phyloP scores from a whole-genome alignment of 2,888 invertebrate genomes.

The Calameuta pallipes region DNA sequence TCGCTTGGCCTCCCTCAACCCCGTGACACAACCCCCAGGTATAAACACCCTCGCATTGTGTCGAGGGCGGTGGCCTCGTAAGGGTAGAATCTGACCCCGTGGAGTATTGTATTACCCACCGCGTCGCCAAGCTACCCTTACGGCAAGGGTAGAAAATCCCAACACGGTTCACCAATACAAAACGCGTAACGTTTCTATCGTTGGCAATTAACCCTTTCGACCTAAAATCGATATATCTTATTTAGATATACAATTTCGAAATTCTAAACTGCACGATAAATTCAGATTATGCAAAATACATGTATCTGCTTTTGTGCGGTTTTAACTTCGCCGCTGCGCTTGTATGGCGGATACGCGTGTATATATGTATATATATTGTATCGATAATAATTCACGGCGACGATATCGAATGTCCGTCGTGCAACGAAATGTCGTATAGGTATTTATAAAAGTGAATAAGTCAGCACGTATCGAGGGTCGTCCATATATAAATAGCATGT shows the following conservation, averaged over 20 bases:
- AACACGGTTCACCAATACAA: not conserved
- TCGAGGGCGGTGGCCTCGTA: slow-evolving; percentile 46
- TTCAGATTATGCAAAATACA: not conserved
- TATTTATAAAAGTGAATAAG: not conserved
- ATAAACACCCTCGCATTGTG: slow-evolving; percentile 19
- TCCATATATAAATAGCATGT: not conserved
- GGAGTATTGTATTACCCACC: slow-evolving; percentile 55
- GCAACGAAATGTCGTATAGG: not conserved
- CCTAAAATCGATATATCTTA: not conserved
- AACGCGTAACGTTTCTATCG: not conserved
- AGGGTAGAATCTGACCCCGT: slow-evolving; percentile 59
- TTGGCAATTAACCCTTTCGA: not conserved
- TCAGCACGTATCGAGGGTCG: not conserved
- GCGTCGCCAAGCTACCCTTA: slow-evolving; percentile 47
- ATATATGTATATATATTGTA: not conserved
- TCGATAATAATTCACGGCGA: not conserved
- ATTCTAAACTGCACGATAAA: not conserved
- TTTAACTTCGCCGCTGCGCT: not conserved
- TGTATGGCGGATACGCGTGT: not conserved
- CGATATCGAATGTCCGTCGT: not conserved
- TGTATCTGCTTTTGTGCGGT: not conserved
- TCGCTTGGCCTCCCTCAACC: slow-evolving; percentile 16
- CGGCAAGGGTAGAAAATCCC: slow-evolving; percentile 22
- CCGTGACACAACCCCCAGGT: not conserved
- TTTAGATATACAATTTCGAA: not conserved